Conservation (phyloP, 2,888 invertebrate species). For the Stegophylla sp. region DNA sequence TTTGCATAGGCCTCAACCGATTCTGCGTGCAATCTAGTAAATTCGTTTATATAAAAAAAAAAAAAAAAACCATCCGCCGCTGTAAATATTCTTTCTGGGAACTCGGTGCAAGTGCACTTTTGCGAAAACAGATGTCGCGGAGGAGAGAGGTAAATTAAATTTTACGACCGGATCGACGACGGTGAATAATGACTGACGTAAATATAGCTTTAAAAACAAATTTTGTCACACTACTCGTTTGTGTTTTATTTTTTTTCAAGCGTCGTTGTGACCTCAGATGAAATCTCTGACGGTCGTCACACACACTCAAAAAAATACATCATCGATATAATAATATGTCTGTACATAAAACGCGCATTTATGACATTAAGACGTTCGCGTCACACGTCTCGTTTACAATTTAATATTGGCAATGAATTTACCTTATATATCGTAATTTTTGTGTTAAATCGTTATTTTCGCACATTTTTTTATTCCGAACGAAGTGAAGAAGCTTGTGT, state of each 20-base stretch:
- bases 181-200: slow-evolving; percentile 14
- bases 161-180: slow-evolving; percentile 41
- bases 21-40: background rate
- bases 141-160: slow-evolving; percentile 51
- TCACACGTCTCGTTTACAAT: no score
- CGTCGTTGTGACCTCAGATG: background rate
- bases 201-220: slow-evolving; percentile 41
- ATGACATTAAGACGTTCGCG: no score
- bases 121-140: slow-evolving; percentile 21
- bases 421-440: no score
- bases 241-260: no score
- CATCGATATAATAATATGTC: background rate
- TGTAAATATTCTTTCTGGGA: slow-evolving; percentile 27
- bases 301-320: no score
- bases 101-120: slow-evolving; percentile 15
- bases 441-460: no score
- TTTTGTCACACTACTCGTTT: slow-evolving; percentile 22
- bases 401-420: no score
- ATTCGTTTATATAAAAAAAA: background rate
- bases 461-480: no score
- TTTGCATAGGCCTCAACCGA: background rate
- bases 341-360: background rate
- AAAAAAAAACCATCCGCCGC: background rate
- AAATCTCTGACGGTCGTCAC: background rate
- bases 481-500: no score